phyloP scores from a whole-genome alignment of 2,888 invertebrate species.

The Melipona bicolor region DNA sequence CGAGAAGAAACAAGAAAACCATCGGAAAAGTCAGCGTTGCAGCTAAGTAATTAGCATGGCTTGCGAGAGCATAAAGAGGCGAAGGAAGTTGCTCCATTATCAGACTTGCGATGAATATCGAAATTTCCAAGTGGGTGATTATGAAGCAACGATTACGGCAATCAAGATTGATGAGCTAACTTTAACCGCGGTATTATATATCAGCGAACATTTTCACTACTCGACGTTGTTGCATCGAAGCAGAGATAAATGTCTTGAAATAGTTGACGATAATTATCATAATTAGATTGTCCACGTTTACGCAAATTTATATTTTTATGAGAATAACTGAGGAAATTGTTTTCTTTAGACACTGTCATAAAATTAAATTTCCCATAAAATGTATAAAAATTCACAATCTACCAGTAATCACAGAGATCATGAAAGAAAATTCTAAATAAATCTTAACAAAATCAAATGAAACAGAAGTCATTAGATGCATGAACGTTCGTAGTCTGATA shows the following conservation, averaged over 20 bases:
- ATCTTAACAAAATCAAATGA: no score
- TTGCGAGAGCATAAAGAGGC: not conserved
- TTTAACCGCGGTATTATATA: not conserved
- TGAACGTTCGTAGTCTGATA: no score
- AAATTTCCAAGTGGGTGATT: conserved; percentile 42
- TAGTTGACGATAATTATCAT: not conserved
- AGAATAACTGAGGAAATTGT: not conserved
- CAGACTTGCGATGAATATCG: conserved; percentile 34
- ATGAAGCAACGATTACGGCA: conserved; percentile 32
- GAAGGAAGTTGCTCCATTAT: conserved; percentile 18
- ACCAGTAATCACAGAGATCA: no score
- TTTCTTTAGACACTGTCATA: no score
- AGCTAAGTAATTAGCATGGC: not conserved
- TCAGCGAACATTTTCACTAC: not conserved
- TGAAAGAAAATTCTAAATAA: no score
- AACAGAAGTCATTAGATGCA: no score
- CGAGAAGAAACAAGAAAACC: not conserved
- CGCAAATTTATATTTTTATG: not conserved
- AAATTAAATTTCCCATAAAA: no score
- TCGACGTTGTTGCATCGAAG: not conserved
- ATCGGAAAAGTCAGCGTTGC: not conserved
- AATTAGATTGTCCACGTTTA: not conserved
- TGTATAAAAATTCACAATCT: no score
- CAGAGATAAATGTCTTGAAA: not conserved
- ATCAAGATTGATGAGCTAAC: conserved; percentile 21